phyloP scores from a whole-genome alignment of 2,113 vertebrate species.

The Leiothrix lutea region DNA sequence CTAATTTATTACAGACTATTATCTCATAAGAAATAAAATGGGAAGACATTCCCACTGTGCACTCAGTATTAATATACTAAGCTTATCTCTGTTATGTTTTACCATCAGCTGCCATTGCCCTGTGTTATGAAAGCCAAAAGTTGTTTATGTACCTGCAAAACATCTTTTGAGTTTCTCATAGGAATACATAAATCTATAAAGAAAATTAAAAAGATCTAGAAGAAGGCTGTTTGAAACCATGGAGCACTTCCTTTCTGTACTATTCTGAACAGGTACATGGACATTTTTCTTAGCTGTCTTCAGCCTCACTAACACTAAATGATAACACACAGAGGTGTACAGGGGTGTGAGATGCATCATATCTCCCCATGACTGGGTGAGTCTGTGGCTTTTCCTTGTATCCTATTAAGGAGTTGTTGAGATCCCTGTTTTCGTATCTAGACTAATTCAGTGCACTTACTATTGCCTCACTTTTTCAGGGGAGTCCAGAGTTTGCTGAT shows the following conservation, averaged over 20 bases:
- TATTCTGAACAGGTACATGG: background rate
- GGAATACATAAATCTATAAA: background rate
- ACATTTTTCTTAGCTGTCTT: background rate
- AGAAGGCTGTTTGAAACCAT: background rate
- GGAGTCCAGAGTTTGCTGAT: background rate
- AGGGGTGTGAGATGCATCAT: background rate
- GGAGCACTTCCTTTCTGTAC: background rate
- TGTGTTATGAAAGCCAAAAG: background rate
- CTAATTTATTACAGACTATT: background rate
- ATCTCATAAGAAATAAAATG: background rate
- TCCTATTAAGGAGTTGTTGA: background rate
- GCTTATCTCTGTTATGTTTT: background rate
- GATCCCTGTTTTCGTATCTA: background rate
- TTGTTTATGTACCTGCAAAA: background rate
- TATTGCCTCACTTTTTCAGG: background rate
- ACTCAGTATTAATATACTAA: background rate
- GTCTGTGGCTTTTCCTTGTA: background rate
- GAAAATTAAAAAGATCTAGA: background rate
- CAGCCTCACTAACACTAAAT: background rate
- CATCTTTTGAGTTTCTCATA: background rate
- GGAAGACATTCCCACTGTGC: background rate
- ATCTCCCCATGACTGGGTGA: accelerated
- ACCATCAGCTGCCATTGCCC: background rate
- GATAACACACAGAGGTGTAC: background rate
- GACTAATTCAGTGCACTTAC: background rate